phyloP scores from a whole-genome alignment of 2,888 invertebrate genomes.

The Sinohyriopsis cumingii region DNA sequence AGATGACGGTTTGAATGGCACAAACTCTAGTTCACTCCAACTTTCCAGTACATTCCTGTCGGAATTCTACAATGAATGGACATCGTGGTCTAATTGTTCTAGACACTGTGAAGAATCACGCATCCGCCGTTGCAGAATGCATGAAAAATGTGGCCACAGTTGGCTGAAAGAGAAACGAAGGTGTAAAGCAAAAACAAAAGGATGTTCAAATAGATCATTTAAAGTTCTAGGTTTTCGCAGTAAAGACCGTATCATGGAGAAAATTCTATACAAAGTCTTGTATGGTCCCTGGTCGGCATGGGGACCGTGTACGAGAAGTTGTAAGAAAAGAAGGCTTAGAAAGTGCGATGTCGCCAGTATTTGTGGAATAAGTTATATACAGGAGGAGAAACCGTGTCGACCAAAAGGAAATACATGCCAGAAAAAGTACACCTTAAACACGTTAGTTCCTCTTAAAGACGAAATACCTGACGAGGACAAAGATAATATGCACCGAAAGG shows the following conservation, averaged over 20 bases:
- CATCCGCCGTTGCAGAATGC: slow-evolving; percentile 55
- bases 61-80: slow-evolving; percentile 64
- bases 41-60: slow-evolving; percentile 33
- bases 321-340: slow-evolving; percentile 84
- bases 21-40: too few species aligned
- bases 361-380: slow-evolving; percentile 84
- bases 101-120: slow-evolving; percentile 67
- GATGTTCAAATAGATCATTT: slow-evolving; percentile 42
- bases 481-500: too few species aligned
- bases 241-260: slow-evolving; percentile 52
- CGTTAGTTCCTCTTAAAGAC: slow-evolving; percentile 14
- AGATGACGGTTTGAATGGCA: too few species aligned
- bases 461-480: background rate
- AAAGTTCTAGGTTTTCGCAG: slow-evolving; percentile 48
- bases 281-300: slow-evolving; percentile 83
- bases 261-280: slow-evolving; percentile 64
- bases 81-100: slow-evolving; percentile 62
- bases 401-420: slow-evolving; percentile 87
- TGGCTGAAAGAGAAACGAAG: slow-evolving; percentile 64
- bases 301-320: slow-evolving; percentile 85
- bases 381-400: slow-evolving; percentile 90
- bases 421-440: slow-evolving; percentile 39
- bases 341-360: slow-evolving; percentile 82
- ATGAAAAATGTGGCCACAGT: slow-evolving; percentile 58
- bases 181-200: slow-evolving; percentile 47